phyloP scores from a whole-genome alignment of 2,888 invertebrate genomes.

The Osedax frankpressi region DNA sequence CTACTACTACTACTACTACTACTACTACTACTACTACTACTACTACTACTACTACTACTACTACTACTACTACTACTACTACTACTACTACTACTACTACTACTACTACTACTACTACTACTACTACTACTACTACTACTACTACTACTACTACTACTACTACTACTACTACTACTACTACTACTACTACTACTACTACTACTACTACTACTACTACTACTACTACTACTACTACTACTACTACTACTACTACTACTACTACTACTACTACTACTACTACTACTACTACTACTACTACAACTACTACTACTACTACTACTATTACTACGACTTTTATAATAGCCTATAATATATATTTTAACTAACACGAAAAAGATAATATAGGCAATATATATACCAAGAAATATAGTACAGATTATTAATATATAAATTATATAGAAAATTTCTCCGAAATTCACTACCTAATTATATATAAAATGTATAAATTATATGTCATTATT shows the following conservation, averaged over 20 bases:
- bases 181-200: conserved; percentile 12
- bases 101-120: conserved; percentile 17
- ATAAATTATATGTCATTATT: too few relatives aligned
- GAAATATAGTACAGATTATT: too few relatives aligned
- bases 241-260: conserved; percentile 17
- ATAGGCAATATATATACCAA: too few relatives aligned
- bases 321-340: not conserved
- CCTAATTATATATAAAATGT: too few relatives aligned
- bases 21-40: conserved; percentile 17
- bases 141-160: conserved; percentile 46
- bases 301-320: conserved; percentile 17
- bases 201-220: conserved; percentile 17
- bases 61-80: conserved; percentile 17
- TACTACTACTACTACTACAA: conserved; percentile 17
- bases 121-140: conserved; percentile 1
- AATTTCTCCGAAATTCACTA: too few relatives aligned
- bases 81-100: conserved; percentile 17
- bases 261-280: conserved; percentile 17
- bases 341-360: too few relatives aligned
- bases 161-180: not conserved
- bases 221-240: conserved; percentile 17
- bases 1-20: conserved; percentile 17
- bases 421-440: too few relatives aligned
- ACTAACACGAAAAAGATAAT: too few relatives aligned
- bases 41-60: conserved; percentile 17